Evolutionary conservation across 2,888 invertebrate species (phyloP), one percentile per base, ranked within the genome.

Genomic region (Ditula angustiorana): DNA sequence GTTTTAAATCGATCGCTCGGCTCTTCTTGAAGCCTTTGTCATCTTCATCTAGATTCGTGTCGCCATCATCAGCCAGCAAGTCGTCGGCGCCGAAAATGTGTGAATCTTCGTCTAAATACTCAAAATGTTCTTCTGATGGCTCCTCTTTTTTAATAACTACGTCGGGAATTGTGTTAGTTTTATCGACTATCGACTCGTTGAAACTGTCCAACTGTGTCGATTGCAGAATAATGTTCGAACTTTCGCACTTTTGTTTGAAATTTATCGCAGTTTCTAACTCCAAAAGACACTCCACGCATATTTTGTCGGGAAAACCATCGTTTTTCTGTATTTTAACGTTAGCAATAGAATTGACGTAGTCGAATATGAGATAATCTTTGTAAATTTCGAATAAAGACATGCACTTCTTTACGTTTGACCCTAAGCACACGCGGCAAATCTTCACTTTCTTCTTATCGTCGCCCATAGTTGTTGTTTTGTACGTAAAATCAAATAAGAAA

Each of bases 201-300:
- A 28, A 50, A 52, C 61, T 61, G 3, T 55, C 61, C 4, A 49
- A n/a, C 35, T 60, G 47, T 2, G 74, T 62, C 13, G 74, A 71
- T 5, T 68, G 75, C 26, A 89, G 72, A 13, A 85, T 69, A 10
- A 71, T 67, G 65, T 88, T 79, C 0, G 90, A 84, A 35, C 66
- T 76, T 67, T 85, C 82, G 71, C 91, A 92, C 67, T 85, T 87
- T 16, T 77, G 72, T 69, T 85, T 88, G 65, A 92, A 91, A 23
- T 74, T 75, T 5, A 88, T 64, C 0, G 86, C 86, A 1, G 75
- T 79, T 56, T 88, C 84, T 0, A 92, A 76, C 59, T 87, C 86
- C 5, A 80, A 30, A 11, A 88, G 77, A 69, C 92, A 92, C 7
- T 73, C 71, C 0, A 77, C 74, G 68, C 92, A 92, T 69, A 92